Evolutionary conservation across 1,140 invertebrate species (phyloP).

Genomic region (Drosophila lowei): DNA sequence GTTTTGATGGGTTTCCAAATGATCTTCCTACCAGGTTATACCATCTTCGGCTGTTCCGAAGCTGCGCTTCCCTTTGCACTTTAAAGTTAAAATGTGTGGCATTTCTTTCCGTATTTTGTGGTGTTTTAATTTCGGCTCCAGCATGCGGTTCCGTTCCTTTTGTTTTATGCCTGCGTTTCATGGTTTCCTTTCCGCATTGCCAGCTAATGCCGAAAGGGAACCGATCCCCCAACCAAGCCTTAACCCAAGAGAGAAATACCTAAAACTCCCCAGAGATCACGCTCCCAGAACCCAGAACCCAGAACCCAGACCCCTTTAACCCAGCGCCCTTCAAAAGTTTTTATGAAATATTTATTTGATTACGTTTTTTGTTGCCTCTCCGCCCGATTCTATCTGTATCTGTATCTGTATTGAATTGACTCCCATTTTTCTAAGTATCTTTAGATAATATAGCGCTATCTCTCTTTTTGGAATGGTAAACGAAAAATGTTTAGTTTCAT

Average conservation of each 20-base stretch:
- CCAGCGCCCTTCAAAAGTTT: no score
- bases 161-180: constrained; percentile 36
- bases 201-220: constrained; percentile 17
- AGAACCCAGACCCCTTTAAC: no score
- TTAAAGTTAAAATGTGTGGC: constrained; percentile 5
- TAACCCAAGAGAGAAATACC: no score
- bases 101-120: constrained; percentile 12
- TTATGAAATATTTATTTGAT: no score
- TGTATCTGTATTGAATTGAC: no score
- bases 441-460: constrained; percentile 35
- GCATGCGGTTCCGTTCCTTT: constrained; percentile 30
- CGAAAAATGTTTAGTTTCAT: constrained; percentile 31
- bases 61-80: not conserved
- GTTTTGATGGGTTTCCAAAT: not conserved
- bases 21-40: constrained; percentile 14
- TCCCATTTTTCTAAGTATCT: not conserved
- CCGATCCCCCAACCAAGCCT: constrained; percentile 8
- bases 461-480: constrained; percentile 39
- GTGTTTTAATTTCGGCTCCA: constrained; percentile 1
- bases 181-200: constrained; percentile 21
- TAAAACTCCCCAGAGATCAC: no score
- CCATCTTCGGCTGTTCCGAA: constrained; percentile 17
- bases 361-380: no score
- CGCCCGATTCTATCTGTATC: no score
- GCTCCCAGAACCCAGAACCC: no score